Base-by-base conservation (phyloP, 2,888 invertebrate genomes). In the Thera britannica region DNA sequence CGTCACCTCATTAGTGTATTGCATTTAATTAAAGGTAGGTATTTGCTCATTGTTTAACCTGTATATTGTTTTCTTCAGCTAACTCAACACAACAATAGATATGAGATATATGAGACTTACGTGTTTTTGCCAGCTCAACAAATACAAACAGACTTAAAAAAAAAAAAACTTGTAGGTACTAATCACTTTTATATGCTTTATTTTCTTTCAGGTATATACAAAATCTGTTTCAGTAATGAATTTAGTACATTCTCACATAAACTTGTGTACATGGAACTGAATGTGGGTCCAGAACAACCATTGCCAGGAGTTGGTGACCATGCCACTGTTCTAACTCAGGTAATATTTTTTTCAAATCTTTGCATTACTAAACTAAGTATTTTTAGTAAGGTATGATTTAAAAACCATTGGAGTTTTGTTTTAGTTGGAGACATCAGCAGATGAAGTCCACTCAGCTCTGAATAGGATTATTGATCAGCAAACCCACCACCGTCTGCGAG, bases 161-260 rank as follows among this genome's bases (percentile, higher is more conserved):
- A 6, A 5, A 38, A 38, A 38, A 38, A 3, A 38, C 38, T 5
- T 38, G 38, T 38, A 38, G 3, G 23, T 41, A 6, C 5, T 5
- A 41, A 41, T 38, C 3, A 38, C 5, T 38, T 38, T 56, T 12
- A 48, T 49, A 23, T 8, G n/a, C 3, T 54, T n/a, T n/a, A 12
- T 68, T 55, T 65, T 65, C 44, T 64, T 77, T 80, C 95, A 79
- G 98, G 98, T 72, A 94, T 97, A 0, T 98, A 98, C 84, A 95
- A 96, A 72, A 97, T 97, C 9, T 99, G 99, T 92, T 99, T 99
- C 90, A 98, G 99, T 87, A 99, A 99, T 93, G 99, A 99, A 89
- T 99, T 99, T 89, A 99, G 99, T 58, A 99, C 99, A 64, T 99
- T 99, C 90, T 98, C 99, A 6, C 99, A 99, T 87, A 99, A 99